Evolutionary conservation across 2,888 invertebrate species (phyloP).

Genomic region (Campoletis raptor): DNA sequence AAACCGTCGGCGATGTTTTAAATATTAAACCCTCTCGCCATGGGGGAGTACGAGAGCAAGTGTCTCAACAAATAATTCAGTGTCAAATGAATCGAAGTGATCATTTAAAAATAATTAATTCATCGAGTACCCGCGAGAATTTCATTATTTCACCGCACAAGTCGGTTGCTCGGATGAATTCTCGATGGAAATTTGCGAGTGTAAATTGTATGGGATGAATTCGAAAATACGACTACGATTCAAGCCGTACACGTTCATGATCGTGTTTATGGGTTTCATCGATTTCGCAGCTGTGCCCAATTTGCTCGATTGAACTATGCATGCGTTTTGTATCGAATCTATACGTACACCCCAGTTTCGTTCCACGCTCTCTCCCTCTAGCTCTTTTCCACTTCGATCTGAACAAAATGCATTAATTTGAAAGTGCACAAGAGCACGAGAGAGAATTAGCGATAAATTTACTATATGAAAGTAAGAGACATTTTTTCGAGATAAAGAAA

Average conservation of each 20-base stretch:
- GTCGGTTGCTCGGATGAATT: slow-evolving; percentile 3
- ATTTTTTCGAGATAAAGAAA: background rate
- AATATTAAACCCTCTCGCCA: no score
- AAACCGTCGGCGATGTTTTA: no score
- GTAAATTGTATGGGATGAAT: background rate
- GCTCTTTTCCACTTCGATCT: background rate
- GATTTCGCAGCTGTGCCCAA: slow-evolving; percentile 61
- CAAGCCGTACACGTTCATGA: slow-evolving; percentile 42
- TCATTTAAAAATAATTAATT: slow-evolving; percentile 27
- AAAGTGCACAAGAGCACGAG: background rate
- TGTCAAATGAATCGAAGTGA: background rate
- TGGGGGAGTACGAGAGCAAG: no score
- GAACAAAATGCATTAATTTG: background rate
- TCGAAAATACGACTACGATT: slow-evolving; percentile 27
- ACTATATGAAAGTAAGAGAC: background rate
- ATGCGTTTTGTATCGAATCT: background rate
- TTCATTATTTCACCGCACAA: slow-evolving; percentile 15
- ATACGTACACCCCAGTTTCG: background rate
- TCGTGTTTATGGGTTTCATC: slow-evolving; percentile 59
- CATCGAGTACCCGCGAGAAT: background rate
- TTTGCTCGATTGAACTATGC: slow-evolving; percentile 40
- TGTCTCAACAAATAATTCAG: background rate
- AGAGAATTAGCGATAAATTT: background rate
- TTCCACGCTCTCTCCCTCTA: background rate
- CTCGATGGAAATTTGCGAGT: slow-evolving; percentile 14